Evolutionary conservation across 1,140 invertebrate species (phyloP).

Genomic region (Archivesica marissinica): DNA sequence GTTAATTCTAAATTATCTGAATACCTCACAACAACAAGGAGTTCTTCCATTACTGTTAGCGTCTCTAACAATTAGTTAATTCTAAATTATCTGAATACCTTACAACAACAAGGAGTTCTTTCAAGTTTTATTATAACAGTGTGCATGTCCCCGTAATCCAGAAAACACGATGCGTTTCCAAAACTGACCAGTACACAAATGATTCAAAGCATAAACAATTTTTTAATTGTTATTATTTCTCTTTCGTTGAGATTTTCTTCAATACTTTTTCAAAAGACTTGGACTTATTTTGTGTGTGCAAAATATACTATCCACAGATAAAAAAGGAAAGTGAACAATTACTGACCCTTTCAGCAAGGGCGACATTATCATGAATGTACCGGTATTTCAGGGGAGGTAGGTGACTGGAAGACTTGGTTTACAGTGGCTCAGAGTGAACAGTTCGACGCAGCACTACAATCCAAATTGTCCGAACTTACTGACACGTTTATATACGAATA

Average conservation of each 20-base stretch:
- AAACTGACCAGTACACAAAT: too few relatives aligned
- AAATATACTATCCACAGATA: not conserved
- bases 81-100: too few relatives aligned
- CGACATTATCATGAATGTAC: not conserved
- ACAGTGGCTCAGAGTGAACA: slow-evolving; percentile 56
- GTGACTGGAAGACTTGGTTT: too few relatives aligned
- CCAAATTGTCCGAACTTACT: not conserved
- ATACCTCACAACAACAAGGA: too few relatives aligned
- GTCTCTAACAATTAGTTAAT: too few relatives aligned
- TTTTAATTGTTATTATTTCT: not conserved
- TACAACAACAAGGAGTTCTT: too few relatives aligned
- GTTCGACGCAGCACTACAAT: slow-evolving; percentile 56
- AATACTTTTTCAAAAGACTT: not conserved
- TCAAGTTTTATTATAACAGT: too few relatives aligned
- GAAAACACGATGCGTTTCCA: too few relatives aligned
- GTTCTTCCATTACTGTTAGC: too few relatives aligned
- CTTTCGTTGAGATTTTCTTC: not conserved
- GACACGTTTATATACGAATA: slow-evolving; percentile 23
- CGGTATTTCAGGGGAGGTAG: slow-evolving; percentile 66
- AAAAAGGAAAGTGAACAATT: not conserved
- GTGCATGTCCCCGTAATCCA: too few relatives aligned
- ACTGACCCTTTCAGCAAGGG: not conserved
- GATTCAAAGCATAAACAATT: not conserved
- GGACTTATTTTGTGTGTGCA: too few relatives aligned
- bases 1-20: too few relatives aligned